Base-by-base conservation (phyloP, 2,888 invertebrate species). In the Andrena bicolor region DNA sequence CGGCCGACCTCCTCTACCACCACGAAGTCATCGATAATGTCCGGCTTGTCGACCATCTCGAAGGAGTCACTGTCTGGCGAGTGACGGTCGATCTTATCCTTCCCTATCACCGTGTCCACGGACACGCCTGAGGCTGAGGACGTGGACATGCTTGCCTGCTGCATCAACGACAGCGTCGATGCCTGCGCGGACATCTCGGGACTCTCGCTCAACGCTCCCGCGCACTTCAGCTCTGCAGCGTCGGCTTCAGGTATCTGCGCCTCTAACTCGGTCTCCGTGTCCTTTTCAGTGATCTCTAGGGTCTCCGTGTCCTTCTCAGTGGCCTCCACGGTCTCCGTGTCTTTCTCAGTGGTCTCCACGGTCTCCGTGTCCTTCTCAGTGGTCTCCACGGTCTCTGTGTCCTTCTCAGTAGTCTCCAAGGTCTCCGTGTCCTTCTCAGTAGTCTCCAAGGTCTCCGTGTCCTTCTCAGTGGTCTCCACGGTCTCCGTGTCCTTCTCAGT, bases 1-100 rank as follows among this genome's bases (percentile, higher is more conserved):
- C 96, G 97, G 0, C 97, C 98, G 1, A 98, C 97, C 93, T 98
- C 98, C 94, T 98, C 98, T 83, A 98, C 97, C 0, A 98, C 97
- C 0, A 98, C 97, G 91, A 98, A 98, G 89, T 98, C 98, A 90
- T 98, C 98, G 86, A 97, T 97, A 87, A 98, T 96, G 91, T 97
- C 97, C 0, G 98, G 97, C 91, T 97, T 97, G 89, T 98, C 98
- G 0, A 98, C 95, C 95, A 98, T 96, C 95, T 98, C 98, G 93
- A 98, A 98, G 30, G 98, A 98, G 92, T 98, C 98, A 90, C 97
- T 97, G 10, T 96, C 96, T 0, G 97, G 97, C 0, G 97, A 97
- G 87, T 97, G 90, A 48, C 93, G 88, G 35, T 93, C 93, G 3
- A 86, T 72, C 23, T 86, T 90, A 4, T 93, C 93, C 64, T 91